Conservation (phyloP, 2,888 invertebrate genomes). For the Orthosia incerta region DNA sequence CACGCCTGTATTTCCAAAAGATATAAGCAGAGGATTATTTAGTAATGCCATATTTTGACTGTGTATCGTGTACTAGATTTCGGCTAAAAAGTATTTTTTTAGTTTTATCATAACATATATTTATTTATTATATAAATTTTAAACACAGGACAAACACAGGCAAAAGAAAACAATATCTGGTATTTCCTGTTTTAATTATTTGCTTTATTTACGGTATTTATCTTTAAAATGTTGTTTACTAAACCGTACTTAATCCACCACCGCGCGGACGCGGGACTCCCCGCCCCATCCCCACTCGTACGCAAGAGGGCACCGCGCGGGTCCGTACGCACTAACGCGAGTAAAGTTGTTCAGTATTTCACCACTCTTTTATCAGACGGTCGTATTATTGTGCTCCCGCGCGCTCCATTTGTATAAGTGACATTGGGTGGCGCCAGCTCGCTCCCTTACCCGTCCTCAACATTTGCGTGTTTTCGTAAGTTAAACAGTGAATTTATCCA, state of each 20-base stretch:
- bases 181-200: conserved; percentile 71
- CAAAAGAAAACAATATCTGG: conserved; percentile 78
- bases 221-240: conserved; percentile 66
- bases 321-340: no score
- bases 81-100: conserved; percentile 36
- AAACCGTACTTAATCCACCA: conserved; percentile 61
- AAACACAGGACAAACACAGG: not conserved
- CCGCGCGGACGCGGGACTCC: no score
- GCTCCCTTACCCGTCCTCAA: conserved; percentile 69
- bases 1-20: no score
- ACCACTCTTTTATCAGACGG: no score
- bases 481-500: conserved; percentile 30
- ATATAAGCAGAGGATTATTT: no score
- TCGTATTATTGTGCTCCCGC: no score
- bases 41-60: conserved; percentile 18
- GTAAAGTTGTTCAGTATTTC: no score
- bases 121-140: no score
- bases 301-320: no score
- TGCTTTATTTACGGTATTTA: not conserved
- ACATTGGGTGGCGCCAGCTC: conserved; percentile 85
- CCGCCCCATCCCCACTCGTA: no score
- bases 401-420: conserved; percentile 77
- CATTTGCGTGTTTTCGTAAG: conserved; percentile 69
- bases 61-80: conserved; percentile 67
- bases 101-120: conserved; percentile 52